Evolutionary conservation across 2,113 vertebrate genomes (phyloP), one percentile per base, ranked within the genome.

Genomic region (Pelobates fuscus): DNA sequence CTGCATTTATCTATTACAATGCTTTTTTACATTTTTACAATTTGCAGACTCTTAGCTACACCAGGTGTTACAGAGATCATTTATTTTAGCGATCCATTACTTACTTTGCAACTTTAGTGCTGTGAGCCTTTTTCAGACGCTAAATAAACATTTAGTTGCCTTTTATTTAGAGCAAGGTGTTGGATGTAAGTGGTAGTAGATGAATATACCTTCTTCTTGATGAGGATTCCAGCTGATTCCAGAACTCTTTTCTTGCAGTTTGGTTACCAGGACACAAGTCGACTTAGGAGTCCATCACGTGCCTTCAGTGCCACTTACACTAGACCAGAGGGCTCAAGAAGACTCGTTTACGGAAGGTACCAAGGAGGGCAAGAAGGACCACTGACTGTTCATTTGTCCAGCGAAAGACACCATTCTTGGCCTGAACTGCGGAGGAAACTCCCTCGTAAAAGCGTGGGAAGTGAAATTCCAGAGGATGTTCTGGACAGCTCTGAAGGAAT

Each of bases 261-360:
- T 11, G 89, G 87, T 67, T 94, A 93, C 80, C 92, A 92, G 12
- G 94, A 95, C 0, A 83, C 90, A 2, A 2, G 82, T 78, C 76
- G 81, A 84, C 83, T 88, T 25, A 91, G 86, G 44, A 94, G 85
- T 80, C 80, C 89, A 82, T 57, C 75, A 80, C 78, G 81, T 79
- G 8, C 79, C 41, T 81, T 70, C 14, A 30, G 52, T 67, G 57
- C 58, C 15, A 12, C 60, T 23, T 64, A 76, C 55, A 49, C 63
- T 54, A 24, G 61, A 55, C 72, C 72, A 23, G 72, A 76, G 2
- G 72, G 72, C 0, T 24, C 63, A 37, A 60, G 64, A 1, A 44
- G 41, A 2, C 37, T 67, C 6, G 32, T 67, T 26, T 76, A 76
- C 7, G 64, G 72, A 32, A 60, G 64, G 11, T 60, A 60, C 12